Percentiles rank a stretch among this genome's conserved stretches.
These are phyloP conservation scores for Lytechinus pictus DNA, from an alignment of 35 echinoderm and acorn worm genomes.

Conservation along the genomic window DNA sequence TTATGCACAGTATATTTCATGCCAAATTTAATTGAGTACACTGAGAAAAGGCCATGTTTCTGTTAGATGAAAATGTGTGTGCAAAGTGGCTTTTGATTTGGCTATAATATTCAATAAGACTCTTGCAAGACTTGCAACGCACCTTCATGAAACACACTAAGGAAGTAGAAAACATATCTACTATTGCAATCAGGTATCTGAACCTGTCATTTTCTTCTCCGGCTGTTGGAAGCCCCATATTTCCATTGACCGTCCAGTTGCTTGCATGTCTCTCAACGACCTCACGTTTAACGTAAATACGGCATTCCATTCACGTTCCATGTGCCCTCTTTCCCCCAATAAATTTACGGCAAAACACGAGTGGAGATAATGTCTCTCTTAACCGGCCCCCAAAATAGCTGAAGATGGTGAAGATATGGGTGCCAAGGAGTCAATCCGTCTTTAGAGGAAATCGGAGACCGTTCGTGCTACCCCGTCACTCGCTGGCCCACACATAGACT, in stretches of 20 bases:
- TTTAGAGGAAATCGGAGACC: neutral
- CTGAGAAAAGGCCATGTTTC: too few relatives aligned
- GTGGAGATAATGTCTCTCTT: neutral
- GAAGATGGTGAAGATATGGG: neutral
- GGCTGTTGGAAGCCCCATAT: neutral
- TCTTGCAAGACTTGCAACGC: too few relatives aligned
- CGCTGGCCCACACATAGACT: neutral
- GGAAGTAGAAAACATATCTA: neutral
- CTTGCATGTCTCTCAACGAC: neutral
- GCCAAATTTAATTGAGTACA: too few relatives aligned
- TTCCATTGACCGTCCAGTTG: neutral
- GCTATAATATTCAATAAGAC: too few relatives aligned
- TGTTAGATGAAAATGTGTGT: too few relatives aligned
- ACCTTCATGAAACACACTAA: too few relatives aligned
- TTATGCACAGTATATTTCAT: too few relatives aligned
- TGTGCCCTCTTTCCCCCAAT: neutral
- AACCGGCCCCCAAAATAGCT: neutral
- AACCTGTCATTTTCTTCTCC: neutral
- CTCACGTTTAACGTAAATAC: neutral
- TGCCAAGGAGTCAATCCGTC: neutral
- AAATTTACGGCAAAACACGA: neutral
- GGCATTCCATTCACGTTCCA: neutral
- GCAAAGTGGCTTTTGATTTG: too few relatives aligned
- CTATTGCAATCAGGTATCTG: neutral
- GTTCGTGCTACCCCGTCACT: neutral